phyloP scores from a whole-genome alignment of 1,140 invertebrate species.

The Bombus huntii region DNA sequence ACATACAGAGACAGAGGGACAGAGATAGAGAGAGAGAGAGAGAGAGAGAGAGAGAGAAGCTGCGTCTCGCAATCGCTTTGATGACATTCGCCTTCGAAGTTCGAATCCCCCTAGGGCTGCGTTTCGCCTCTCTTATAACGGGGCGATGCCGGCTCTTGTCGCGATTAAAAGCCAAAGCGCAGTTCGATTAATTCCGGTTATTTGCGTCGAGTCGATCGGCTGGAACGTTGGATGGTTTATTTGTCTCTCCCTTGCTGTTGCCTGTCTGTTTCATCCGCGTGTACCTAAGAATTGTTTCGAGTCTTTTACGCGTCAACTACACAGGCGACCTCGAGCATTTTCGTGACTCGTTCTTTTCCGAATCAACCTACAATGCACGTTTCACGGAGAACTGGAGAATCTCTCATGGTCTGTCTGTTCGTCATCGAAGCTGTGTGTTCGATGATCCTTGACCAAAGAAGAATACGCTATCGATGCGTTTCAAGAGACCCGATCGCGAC shows the following conservation, averaged over 20 bases:
- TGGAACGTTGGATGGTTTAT: slow-evolving; percentile 29
- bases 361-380: neutral
- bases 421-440: neutral
- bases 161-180: slow-evolving; percentile 51
- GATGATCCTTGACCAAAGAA: neutral
- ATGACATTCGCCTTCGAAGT: slow-evolving; percentile 66
- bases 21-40: slow-evolving; percentile 25
- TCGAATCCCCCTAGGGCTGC: slow-evolving; percentile 35
- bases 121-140: slow-evolving; percentile 52
- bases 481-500: neutral
- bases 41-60: neutral
- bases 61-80: slow-evolving; percentile 48
- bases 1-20: no score
- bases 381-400: neutral
- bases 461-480: neutral
- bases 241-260: neutral
- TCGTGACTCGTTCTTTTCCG: neutral
- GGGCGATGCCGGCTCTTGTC: slow-evolving; percentile 36
- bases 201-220: slow-evolving; percentile 43
- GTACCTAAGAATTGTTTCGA: neutral
- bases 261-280: neutral
- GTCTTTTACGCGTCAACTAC: neutral
- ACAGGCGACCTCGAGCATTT: neutral
- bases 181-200: slow-evolving; percentile 62
- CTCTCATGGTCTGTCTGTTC: no score